Conservation (phyloP, 30 jellyfish, hydroid and myxozoan species). For the Cassiopea xamachana region DNA sequence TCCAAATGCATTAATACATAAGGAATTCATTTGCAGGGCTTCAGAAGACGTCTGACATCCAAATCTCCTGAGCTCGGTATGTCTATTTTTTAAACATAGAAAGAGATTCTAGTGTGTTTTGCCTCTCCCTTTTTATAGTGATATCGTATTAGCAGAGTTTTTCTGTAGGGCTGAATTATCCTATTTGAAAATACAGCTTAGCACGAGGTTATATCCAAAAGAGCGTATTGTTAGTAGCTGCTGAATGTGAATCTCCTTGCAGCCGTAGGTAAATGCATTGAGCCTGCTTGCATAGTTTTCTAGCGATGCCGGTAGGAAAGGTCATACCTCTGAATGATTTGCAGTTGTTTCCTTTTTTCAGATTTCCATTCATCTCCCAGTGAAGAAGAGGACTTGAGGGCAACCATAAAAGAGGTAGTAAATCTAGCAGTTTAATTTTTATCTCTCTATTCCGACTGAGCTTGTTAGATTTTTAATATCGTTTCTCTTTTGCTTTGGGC, state of each 20-base stretch:
- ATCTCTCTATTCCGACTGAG: no score
- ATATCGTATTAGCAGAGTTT: no score
- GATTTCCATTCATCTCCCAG: neutral
- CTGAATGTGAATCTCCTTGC: no score
- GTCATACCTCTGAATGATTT: neutral
- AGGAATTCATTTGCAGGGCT: neutral
- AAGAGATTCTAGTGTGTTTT: neutral
- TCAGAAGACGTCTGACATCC: neutral
- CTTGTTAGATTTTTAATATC: no score
- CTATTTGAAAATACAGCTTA: no score
- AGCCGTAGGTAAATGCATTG: no score
- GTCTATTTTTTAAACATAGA: neutral
- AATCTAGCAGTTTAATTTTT: neutral
- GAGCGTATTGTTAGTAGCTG: no score
- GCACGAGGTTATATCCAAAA: no score
- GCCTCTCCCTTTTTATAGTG: no score
- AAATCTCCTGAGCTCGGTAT: neutral
- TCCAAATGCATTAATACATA: neutral
- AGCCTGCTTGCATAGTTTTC: neutral
- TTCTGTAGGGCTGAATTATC: no score
- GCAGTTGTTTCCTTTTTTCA: neutral
- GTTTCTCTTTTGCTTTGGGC: no score
- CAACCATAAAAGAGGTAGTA: constrained; percentile 7
- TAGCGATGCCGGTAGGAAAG: neutral
- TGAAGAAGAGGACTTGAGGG: neutral